Evolutionary conservation across 2,888 invertebrate genomes (phyloP).

Genomic region (Allacma fusca): DNA sequence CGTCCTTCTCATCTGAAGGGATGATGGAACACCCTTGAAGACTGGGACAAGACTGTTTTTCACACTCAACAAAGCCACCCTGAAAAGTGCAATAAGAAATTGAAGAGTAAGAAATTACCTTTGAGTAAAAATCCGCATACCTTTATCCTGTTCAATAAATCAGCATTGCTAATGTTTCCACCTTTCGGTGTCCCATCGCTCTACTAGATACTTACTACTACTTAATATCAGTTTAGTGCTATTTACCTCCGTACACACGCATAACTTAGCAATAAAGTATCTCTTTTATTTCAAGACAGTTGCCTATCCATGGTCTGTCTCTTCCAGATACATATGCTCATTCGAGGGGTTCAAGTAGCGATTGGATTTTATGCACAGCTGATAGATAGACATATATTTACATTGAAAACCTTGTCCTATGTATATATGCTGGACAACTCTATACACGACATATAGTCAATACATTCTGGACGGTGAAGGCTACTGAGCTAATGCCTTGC

Average conservation of each 20-base stretch:
- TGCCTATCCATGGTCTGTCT: no score
- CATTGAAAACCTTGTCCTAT: no score
- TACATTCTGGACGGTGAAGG: no score
- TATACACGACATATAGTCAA: no score
- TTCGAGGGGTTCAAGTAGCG: no score
- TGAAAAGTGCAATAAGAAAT: slow-evolving; percentile 66
- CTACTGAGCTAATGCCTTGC: no score
- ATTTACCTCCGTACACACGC: slow-evolving; percentile 13
- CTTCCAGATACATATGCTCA: not conserved
- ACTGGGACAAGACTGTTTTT: slow-evolving; percentile 76
- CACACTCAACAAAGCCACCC: slow-evolving; percentile 88
- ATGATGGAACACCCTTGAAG: slow-evolving; percentile 85
- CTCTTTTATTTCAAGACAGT: no score
- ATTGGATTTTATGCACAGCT: no score
- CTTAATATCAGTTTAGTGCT: not conserved
- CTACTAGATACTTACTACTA: not conserved
- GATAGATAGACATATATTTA: no score
- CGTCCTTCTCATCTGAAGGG: slow-evolving; percentile 74
- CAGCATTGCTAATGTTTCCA: slow-evolving; percentile 21
- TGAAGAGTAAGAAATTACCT: not conserved
- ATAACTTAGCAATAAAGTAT: slow-evolving; percentile 17
- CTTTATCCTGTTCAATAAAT: slow-evolving; percentile 28
- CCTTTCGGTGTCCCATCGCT: not conserved
- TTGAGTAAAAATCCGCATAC: slow-evolving; percentile 40
- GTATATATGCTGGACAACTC: no score